Conservation (phyloP, 1,140 invertebrate genomes). For the Venturia canescens region DNA sequence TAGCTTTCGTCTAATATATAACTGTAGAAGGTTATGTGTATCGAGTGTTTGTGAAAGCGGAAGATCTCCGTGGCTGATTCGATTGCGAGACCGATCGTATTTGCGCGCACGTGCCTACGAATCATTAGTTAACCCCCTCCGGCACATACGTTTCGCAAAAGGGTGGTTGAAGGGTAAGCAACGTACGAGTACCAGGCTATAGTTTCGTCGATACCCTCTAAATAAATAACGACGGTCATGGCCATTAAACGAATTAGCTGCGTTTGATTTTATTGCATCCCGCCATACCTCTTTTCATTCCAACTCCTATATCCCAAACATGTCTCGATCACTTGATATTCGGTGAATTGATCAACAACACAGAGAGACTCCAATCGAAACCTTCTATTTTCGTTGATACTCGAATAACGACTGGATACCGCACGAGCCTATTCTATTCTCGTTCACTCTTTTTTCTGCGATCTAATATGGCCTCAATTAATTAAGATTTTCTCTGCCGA, state of each 20-base stretch:
- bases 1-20: neutral
- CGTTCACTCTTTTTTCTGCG: neutral
- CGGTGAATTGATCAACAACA: neutral
- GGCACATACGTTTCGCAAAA: conserved; percentile 14
- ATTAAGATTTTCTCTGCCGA: neutral
- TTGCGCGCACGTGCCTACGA: conserved; percentile 67
- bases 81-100: conserved; percentile 59
- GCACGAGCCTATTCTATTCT: neutral
- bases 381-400: neutral
- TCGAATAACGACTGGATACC: neutral
- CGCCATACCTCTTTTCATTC: conserved; percentile 32
- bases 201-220: conserved; percentile 62
- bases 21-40: neutral
- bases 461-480: neutral
- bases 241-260: conserved; percentile 69
- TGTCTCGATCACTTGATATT: neutral
- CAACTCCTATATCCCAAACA: no score
- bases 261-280: conserved; percentile 67
- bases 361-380: neutral
- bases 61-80: conserved; percentile 48
- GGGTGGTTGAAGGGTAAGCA: conserved; percentile 7
- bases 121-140: conserved; percentile 63
- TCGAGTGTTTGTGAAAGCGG: neutral
- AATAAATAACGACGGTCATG: conserved; percentile 67
- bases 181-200: conserved; percentile 7